Base-by-base conservation (phyloP, 1,140 invertebrate species). In the Mactra quadrangularis region DNA sequence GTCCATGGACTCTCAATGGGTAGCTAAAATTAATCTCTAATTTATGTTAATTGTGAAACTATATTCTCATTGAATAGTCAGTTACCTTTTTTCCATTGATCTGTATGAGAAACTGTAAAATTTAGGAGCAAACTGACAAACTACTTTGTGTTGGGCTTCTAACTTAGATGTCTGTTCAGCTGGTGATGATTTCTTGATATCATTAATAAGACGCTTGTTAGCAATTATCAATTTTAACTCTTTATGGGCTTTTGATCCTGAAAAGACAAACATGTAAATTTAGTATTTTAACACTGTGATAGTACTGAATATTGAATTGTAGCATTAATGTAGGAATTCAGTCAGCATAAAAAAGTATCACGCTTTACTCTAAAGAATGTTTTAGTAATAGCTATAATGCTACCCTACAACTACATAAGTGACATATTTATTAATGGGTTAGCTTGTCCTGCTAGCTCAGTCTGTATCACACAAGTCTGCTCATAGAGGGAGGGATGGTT, bases 91-190 rank as follows among this genome's bases (percentile, higher is more conserved):
- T 19, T 70, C 25, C 64, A 77, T 78, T 15, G 31, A 45, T 60
- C 53, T 41, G 47, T 71, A 38, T 45, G 52, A 68, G 27, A 70
- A 77, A 57, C 72, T 47, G 3, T 47, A 25, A 25, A 45, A 19
- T 33, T 84, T 79, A 1, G 82, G 75, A 0, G 82, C 82, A 64
- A 53, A 72, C 0, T 83, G 41, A 22, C 62, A 68, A 4, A 76
- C n/a, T 17, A 75, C 60, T n/a, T 83, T 68, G 27, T 84, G 82
- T n/a, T 70, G 66, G 1, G 66, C 59, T 25, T 84, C 82, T n/a
- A 84, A 19, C 2, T 55, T 38, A 15, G 59, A 84, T 22, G 83
- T 79, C 33, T 84, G 55, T 31, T 78, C 74, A 55, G 62, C 82
- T 31, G 75, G 66, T 0, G 68, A 84, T 19, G 78, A 15, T 27